phyloP scores from a whole-genome alignment of 2,797 vertebrate genomes.

The Huso huso region DNA sequence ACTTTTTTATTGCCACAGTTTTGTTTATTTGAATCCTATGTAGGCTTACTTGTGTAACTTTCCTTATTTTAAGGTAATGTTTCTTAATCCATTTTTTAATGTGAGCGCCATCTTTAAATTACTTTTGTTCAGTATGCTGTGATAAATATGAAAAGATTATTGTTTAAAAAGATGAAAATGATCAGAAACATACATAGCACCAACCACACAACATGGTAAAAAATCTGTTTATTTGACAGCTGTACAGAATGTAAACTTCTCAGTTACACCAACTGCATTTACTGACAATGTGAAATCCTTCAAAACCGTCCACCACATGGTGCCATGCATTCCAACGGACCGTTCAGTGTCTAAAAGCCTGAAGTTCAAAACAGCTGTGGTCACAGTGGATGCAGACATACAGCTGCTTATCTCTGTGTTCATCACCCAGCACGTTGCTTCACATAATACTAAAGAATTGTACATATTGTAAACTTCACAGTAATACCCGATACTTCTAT shows the following conservation, averaged over 20 bases:
- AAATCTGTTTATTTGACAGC: constrained; percentile 43
- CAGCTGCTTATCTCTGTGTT: not conserved
- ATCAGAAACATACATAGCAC: not conserved
- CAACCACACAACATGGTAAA: constrained; percentile 10
- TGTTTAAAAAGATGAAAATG: too few relatives aligned
- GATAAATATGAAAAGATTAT: too few relatives aligned
- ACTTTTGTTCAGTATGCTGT: too few relatives aligned
- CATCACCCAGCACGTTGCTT: not conserved
- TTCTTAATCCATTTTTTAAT: too few relatives aligned
- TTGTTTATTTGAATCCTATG: too few relatives aligned
- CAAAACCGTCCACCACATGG: constrained; percentile 13
- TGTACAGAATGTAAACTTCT: constrained; percentile 43
- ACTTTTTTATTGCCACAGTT: too few relatives aligned
- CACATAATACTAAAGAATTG: constrained; percentile 25
- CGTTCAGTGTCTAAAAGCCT: too few relatives aligned
- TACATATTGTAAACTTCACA: constrained; percentile 60
- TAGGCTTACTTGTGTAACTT: too few relatives aligned
- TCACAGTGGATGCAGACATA: constrained; percentile 14
- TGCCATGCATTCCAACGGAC: too few relatives aligned
- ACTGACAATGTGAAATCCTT: constrained; percentile 21
- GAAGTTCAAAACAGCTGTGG: constrained; percentile 19
- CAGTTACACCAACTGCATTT: constrained; percentile 25
- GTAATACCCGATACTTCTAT: constrained; percentile 45
- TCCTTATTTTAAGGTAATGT: too few relatives aligned
- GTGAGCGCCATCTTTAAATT: too few relatives aligned